Evolutionary conservation across 2,113 vertebrate species (phyloP).

Genomic region (Solenodon paradoxus): DNA sequence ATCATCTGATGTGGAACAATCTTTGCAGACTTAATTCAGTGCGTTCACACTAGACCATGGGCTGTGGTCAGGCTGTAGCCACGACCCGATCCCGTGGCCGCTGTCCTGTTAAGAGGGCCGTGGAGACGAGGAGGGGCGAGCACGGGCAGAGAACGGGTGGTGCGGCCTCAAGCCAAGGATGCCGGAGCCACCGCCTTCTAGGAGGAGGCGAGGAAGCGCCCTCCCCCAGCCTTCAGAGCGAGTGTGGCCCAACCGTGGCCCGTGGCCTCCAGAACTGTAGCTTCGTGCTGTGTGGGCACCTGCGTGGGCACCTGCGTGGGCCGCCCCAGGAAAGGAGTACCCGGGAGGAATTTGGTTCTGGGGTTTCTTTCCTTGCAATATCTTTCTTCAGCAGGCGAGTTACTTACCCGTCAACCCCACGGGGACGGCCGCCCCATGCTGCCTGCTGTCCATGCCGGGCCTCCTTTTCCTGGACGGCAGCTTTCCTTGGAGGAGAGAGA

Average conservation of each 20-base stretch:
- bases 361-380: not conserved
- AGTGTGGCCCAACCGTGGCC: not conserved
- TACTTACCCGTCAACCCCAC: not conserved
- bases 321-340: not conserved
- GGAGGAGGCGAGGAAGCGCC: not conserved
- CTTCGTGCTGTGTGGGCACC: not conserved
- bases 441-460: not conserved
- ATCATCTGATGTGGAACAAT: not conserved
- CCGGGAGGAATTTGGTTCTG: not conserved
- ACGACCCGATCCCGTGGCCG: not conserved
- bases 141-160: not conserved
- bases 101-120: not conserved
- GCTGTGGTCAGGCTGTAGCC: not conserved
- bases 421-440: not conserved
- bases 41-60: not conserved
- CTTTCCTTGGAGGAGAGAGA: slow-evolving; percentile 36
- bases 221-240: not conserved
- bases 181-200: not conserved
- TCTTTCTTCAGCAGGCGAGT: too few species aligned
- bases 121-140: fast-evolving
- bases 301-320: not conserved
- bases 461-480: not conserved
- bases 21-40: not conserved
- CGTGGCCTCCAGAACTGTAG: not conserved
- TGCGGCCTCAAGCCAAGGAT: not conserved